These are phyloP conservation scores for Pomatorhinus ruficollis DNA, from an alignment of 2,113 vertebrate genomes.

Conservation along the genomic window DNA sequence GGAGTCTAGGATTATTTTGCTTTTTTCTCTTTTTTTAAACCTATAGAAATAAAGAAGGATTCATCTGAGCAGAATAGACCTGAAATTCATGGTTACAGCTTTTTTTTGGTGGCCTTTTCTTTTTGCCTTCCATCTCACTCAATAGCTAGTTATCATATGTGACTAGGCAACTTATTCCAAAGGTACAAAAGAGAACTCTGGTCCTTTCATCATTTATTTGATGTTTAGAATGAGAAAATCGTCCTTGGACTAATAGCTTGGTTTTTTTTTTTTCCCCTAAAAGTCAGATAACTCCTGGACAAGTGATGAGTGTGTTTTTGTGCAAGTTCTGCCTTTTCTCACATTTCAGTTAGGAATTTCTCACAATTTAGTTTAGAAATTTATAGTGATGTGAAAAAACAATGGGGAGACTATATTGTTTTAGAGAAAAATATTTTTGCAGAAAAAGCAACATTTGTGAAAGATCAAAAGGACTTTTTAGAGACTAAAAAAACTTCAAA, in stretches of 20 bases:
- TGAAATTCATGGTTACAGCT: neutral
- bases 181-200: neutral
- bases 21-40: neutral
- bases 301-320: neutral
- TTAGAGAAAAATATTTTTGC: neutral
- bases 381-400: neutral
- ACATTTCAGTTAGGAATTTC: neutral
- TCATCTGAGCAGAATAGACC: neutral
- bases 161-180: neutral
- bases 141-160: neutral
- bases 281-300: neutral
- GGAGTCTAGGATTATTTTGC: neutral
- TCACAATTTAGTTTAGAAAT: neutral
- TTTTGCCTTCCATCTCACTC: neutral
- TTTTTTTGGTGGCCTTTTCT: neutral
- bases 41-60: neutral
- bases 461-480: neutral
- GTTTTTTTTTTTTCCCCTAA: neutral
- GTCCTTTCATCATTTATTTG: neutral
- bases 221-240: neutral
- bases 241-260: neutral
- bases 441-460: accelerated
- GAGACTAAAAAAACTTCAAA: neutral
- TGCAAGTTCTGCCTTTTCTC: neutral
- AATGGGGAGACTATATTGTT: neutral